Evolutionary conservation across 2,888 invertebrate species (phyloP).

Genomic region (Erebia aethiops): DNA sequence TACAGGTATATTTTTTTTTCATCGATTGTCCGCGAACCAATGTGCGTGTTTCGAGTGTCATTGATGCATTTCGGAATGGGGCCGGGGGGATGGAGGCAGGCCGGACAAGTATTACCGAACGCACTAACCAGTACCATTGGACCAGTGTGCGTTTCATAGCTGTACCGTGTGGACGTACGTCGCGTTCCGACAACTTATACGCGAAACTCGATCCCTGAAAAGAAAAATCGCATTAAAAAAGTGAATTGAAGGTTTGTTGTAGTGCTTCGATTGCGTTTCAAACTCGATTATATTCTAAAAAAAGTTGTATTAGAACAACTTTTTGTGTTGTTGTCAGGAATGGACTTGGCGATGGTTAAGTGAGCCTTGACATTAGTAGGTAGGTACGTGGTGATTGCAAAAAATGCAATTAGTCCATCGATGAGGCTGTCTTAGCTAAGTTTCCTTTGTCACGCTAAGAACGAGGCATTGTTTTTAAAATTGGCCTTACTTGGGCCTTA

Average conservation of each 20-base stretch:
- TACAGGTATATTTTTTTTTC: slow-evolving; percentile 44
- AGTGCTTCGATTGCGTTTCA: slow-evolving; percentile 57
- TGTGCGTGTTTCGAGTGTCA: slow-evolving; percentile 79
- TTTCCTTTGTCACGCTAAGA: slow-evolving; percentile 76
- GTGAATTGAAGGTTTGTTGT: slow-evolving; percentile 66
- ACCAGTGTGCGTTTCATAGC: slow-evolving; percentile 76
- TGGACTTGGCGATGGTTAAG: slow-evolving; percentile 78
- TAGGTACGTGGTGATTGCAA: slow-evolving; percentile 65
- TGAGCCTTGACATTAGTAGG: slow-evolving; percentile 74
- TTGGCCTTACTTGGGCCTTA: slow-evolving; percentile 62
- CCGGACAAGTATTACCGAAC: slow-evolving; percentile 55
- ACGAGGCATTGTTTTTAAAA: slow-evolving; percentile 74
- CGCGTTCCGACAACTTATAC: slow-evolving; percentile 73
- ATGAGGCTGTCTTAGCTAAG: slow-evolving; percentile 66
- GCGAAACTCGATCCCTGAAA: slow-evolving; percentile 69
- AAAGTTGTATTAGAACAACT: slow-evolving; percentile 29
- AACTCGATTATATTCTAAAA: slow-evolving; percentile 18
- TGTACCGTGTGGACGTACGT: slow-evolving; percentile 67
- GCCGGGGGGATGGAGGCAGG: slow-evolving; percentile 63
- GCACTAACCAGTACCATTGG: slow-evolving; percentile 39
- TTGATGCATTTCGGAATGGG: slow-evolving; percentile 82
- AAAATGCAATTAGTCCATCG: slow-evolving; percentile 77
- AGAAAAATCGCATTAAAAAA: slow-evolving; percentile 49
- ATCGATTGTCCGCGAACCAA: slow-evolving; percentile 60
- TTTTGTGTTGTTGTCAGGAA: slow-evolving; percentile 56